These are phyloP conservation scores for Apus apus DNA, from an alignment of 2,113 vertebrate species.

Conservation along the genomic window DNA sequence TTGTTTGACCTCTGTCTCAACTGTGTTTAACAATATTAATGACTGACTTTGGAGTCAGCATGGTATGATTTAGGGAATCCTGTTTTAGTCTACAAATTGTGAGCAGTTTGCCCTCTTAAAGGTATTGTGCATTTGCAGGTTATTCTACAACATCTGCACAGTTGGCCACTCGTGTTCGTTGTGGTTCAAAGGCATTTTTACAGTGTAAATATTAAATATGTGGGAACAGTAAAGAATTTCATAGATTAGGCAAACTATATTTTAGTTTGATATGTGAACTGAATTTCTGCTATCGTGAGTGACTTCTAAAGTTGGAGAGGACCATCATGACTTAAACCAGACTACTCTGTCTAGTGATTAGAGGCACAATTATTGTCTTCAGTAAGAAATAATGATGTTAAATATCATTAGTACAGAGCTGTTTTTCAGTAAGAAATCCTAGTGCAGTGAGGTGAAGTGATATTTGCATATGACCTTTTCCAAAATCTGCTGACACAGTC, in stretches of 20 bases:
- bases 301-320: neutral
- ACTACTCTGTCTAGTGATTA: neutral
- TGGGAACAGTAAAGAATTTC: neutral
- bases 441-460: neutral
- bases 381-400: neutral
- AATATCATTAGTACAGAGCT: neutral
- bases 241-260: neutral
- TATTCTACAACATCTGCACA: neutral
- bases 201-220: neutral
- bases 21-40: neutral
- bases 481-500: neutral
- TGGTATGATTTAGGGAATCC: accelerated
- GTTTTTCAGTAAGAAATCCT: neutral
- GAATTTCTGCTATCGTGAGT: neutral
- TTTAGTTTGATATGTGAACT: neutral
- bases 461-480: neutral
- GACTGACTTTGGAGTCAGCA: neutral
- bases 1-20: neutral
- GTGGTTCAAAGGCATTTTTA: neutral
- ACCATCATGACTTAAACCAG: neutral
- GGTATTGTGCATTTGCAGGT: neutral
- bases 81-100: neutral
- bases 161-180: neutral
- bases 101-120: neutral
- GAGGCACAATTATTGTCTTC: neutral